These are phyloP conservation scores for Ophthalmolycus amberensis DNA, from an alignment of 2,113 vertebrate genomes.

Conservation along the genomic window DNA sequence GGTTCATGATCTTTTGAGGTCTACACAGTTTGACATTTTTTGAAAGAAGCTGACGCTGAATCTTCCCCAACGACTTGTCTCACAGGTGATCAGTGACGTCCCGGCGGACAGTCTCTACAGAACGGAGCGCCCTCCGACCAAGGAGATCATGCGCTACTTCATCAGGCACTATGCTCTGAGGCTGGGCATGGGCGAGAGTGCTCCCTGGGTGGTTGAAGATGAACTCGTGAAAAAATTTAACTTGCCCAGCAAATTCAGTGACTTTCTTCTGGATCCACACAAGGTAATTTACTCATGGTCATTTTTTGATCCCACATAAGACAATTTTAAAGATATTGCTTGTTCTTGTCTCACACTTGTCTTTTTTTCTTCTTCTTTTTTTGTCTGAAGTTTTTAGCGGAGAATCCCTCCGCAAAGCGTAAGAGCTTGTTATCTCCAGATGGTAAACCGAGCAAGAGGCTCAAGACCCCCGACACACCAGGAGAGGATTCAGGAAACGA, in stretches of 20 bases:
- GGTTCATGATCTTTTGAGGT: background rate
- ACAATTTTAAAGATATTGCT: background rate
- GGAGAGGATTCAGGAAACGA: constrained; percentile 81
- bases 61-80: background rate
- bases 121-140: constrained; percentile 96
- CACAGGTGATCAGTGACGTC: constrained; percentile 93
- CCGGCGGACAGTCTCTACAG: constrained; percentile 92
- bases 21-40: background rate
- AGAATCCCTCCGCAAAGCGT: constrained; percentile 92
- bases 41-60: background rate
- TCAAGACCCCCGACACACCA: constrained; percentile 77
- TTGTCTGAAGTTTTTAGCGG: constrained; percentile 90
- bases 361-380: constrained; percentile 9
- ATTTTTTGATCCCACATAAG: background rate
- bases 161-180: constrained; percentile 94
- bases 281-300: constrained; percentile 85
- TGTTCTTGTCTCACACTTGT: background rate
- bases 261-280: constrained; percentile 95
- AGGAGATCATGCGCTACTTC: constrained; percentile 98
- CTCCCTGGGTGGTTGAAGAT: constrained; percentile 98
- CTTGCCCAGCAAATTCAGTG: constrained; percentile 96
- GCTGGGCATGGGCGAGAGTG: constrained; percentile 91
- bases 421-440: constrained; percentile 90
- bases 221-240: constrained; percentile 94
- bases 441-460: constrained; percentile 89